Conservation (phyloP, 2,113 vertebrate genomes). For the Bungarus multicinctus region DNA sequence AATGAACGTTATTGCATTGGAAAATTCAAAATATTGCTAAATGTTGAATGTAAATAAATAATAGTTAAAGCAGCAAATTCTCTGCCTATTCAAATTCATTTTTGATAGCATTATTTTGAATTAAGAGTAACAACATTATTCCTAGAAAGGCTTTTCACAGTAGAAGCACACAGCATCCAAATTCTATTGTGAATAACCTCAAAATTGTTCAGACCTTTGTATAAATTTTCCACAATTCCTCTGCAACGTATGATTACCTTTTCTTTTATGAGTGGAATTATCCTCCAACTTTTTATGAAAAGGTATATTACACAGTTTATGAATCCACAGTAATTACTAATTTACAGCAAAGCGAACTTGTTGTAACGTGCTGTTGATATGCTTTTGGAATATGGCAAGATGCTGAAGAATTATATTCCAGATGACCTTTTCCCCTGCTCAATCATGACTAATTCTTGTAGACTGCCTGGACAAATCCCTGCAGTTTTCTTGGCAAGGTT, state of each 20-base stretch:
- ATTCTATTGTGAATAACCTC: not conserved
- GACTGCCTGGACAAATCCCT: not conserved
- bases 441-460: not conserved
- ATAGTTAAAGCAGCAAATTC: not conserved
- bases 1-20: not conserved
- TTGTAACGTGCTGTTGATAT: constrained; percentile 7
- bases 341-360: not conserved
- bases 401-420: not conserved
- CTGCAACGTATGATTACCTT: not conserved
- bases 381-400: not conserved
- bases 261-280: not conserved
- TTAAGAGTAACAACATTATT: not conserved
- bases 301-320: not conserved
- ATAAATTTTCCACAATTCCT: not conserved
- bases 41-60: constrained; percentile 14
- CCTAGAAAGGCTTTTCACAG: not conserved
- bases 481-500: not conserved
- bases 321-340: not conserved
- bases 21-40: constrained; percentile 23
- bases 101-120: not conserved
- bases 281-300: not conserved
- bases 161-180: not conserved
- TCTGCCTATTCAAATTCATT: not conserved
- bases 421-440: not conserved
- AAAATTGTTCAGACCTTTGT: not conserved